A percentile compares a stretch with the other conserved stretches of the same genome.
Conservation (phyloP, 2,113 vertebrate species). For the Bucco capensis region DNA sequence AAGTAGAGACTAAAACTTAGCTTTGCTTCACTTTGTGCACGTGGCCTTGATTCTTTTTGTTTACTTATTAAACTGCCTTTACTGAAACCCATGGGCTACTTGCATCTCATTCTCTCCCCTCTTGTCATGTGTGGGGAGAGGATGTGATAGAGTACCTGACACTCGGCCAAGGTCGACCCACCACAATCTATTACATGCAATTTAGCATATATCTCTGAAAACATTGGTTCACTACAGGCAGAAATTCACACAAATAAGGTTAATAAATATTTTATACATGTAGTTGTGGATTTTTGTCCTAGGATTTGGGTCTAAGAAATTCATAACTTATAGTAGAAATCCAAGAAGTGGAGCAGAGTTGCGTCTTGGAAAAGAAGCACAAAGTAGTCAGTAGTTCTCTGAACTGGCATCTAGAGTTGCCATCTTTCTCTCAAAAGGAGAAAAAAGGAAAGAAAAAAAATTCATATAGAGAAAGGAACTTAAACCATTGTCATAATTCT, state of each 20-base stretch:
- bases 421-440: neutral
- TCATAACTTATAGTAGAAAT: neutral
- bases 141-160: no score
- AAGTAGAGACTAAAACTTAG: no score
- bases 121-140: no score
- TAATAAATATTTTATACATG: neutral
- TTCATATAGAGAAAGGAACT: neutral
- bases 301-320: neutral
- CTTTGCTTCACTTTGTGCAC: no score
- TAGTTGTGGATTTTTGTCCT: neutral
- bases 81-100: no score
- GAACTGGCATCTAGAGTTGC: neutral
- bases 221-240: neutral
- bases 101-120: no score
- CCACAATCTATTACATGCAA: no score
- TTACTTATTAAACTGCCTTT: no score
- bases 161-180: no score
- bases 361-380: neutral
- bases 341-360: neutral
- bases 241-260: neutral
- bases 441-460: neutral
- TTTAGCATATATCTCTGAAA: neutral
- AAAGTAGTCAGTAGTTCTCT: neutral
- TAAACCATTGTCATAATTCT: neutral
- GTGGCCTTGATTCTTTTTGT: no score